These are phyloP conservation scores for Pristionchus exspectatus DNA, from an alignment of 2,888 invertebrate genomes.

Conservation along the genomic window DNA sequence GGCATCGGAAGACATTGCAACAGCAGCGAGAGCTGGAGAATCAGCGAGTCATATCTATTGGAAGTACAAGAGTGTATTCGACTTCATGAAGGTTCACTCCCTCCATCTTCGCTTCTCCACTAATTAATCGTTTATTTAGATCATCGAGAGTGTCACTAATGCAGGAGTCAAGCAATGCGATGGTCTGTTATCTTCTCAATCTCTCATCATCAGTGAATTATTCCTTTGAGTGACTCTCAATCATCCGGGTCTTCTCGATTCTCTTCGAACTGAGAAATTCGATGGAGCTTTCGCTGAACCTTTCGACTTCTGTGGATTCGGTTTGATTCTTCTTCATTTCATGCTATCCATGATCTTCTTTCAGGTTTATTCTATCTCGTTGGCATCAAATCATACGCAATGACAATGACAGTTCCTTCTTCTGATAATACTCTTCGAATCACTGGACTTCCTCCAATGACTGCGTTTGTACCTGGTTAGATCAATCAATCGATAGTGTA, in stretches of 20 bases:
- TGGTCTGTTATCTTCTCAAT: neutral
- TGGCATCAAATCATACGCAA: slow-evolving; percentile 33
- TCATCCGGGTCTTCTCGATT: slow-evolving; percentile 47
- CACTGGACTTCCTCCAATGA: slow-evolving; percentile 30
- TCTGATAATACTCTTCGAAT: slow-evolving; percentile 23
- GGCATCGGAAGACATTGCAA: neutral
- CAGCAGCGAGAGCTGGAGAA: neutral
- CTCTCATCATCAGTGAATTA: neutral
- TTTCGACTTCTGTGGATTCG: slow-evolving; percentile 30
- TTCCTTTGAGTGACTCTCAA: slow-evolving; percentile 9
- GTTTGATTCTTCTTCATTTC: neutral
- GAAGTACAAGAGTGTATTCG: slow-evolving; percentile 47
- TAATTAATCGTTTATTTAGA: neutral
- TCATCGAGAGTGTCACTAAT: slow-evolving; percentile 34
- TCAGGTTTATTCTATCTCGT: slow-evolving; percentile 28
- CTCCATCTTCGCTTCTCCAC: neutral
- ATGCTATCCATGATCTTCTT: neutral
- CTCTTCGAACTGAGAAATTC: slow-evolving; percentile 34
- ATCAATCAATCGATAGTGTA: neutral
- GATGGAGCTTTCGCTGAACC: slow-evolving; percentile 39
- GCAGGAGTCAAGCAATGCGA: slow-evolving; percentile 40
- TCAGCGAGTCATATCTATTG: neutral
- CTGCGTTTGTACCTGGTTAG: slow-evolving; percentile 7
- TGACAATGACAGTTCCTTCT: slow-evolving; percentile 19
- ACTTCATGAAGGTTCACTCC: slow-evolving; percentile 34